Evolutionary conservation across 2,113 vertebrate genomes (phyloP), one percentile per base, ranked within the genome.

Genomic region (Myotis davidii): DNA sequence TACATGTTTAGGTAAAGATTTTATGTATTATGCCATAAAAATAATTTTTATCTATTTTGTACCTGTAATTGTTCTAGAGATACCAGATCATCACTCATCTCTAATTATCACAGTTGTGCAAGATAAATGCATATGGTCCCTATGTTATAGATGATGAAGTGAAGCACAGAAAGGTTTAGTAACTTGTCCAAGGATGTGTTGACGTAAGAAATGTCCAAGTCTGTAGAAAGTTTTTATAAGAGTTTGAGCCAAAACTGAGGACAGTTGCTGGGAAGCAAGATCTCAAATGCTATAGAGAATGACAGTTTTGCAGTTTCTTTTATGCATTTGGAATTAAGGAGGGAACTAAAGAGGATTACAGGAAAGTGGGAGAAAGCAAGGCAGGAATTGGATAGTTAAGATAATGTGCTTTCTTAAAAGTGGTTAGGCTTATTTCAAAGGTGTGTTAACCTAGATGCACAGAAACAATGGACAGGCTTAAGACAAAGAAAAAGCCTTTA

Each of bases 11-110:
- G 65, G 59, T 34, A 78, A 86, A 77, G 1, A 74, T 96, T 87
- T 69, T 90, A 45, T 32, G 42, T 90, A 76, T 54, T 74, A 32
- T 92, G 11, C 27, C 56, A 70, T 76, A 86, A 85, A 85, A 37
- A 81, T 65, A 84, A 70, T 67, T 85, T 76, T 76, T 92, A 48
- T 45, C 32, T 76, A n/a, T 64, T 92, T 70, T 77, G 59, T 93
- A 88, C 17, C 27, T 74, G 9, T 64, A 82, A 74, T 79, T 94
- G 9, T 83, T 59, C 72, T 37, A 64, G 17, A n/a, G 7, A 39
- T 70, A 54, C 37, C 21, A 37, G 20, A 21, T 42, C 34, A 48
- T 85, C 37, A 45, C 2, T 45, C 10, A 45, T 45, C 45, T 94
- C 67, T 92, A 61, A 48, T 88, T 95, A 61, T 90, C 29, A 20